Conservation (phyloP, 2,888 invertebrate species). For the Cecidostiba fungosa region DNA sequence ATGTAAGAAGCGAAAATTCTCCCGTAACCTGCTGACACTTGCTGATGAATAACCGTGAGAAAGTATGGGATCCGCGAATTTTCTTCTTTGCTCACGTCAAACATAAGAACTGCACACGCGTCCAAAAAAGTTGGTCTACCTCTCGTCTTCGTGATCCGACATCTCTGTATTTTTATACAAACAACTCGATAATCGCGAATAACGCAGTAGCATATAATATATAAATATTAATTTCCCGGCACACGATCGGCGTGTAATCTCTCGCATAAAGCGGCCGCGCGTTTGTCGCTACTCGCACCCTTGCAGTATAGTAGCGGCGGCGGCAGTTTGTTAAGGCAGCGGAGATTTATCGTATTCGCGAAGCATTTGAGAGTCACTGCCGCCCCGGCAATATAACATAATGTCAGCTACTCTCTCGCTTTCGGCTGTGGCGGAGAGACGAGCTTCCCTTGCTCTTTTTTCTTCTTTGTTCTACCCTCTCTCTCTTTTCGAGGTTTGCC, state of each 20-base stretch:
- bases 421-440: conserved; percentile 13
- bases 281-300: not conserved
- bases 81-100: conserved; percentile 51
- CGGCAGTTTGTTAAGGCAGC: conserved; percentile 68
- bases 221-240: conserved; percentile 42
- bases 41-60: not conserved
- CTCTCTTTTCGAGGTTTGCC: conserved; percentile 30
- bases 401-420: conserved; percentile 73
- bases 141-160: too few species aligned
- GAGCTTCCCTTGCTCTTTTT: not conserved
- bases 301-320: conserved; percentile 62
- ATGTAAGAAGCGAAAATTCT: conserved; percentile 31
- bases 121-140: not conserved
- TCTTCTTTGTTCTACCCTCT: conserved; percentile 2
- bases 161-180: not conserved
- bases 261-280: conserved; percentile 33
- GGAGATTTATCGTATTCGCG: conserved; percentile 71
- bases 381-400: conserved; percentile 77
- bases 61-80: not conserved
- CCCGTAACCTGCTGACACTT: conserved; percentile 32
- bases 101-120: not conserved
- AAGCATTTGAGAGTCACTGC: conserved; percentile 79
- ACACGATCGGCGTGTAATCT: conserved; percentile 45
- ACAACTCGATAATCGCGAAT: not conserved
- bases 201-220: not conserved